Evolutionary conservation across 2,888 invertebrate genomes (phyloP).

Genomic region (Leptura quadrifasciata): DNA sequence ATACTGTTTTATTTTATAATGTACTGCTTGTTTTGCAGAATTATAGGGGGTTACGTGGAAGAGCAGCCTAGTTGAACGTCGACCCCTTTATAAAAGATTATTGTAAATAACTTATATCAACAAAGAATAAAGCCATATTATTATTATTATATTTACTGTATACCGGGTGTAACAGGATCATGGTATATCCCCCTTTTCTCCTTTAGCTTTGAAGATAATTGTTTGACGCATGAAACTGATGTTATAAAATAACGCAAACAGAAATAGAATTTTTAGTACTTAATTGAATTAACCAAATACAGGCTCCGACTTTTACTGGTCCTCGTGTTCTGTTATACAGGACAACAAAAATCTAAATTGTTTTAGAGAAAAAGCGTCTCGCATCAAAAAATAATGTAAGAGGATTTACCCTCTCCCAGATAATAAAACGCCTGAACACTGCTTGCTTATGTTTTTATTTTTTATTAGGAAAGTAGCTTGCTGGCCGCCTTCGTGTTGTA

Average conservation of each 20-base stretch:
- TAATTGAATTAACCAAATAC: not conserved
- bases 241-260: not conserved
- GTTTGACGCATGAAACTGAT: too few species aligned
- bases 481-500: conserved; percentile 13
- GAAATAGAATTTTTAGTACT: not conserved
- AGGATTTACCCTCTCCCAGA: not conserved
- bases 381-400: not conserved
- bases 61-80: too few species aligned
- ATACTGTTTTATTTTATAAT: too few species aligned
- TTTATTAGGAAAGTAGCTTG: conserved; percentile 17
- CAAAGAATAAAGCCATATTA: too few species aligned
- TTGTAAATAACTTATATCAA: too few species aligned
- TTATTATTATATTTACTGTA: too few species aligned
- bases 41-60: too few species aligned
- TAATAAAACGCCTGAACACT: not conserved
- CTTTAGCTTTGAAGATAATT: too few species aligned
- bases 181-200: too few species aligned
- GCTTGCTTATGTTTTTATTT: not conserved
- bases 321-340: not conserved
- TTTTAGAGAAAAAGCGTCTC: not conserved
- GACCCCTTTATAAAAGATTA: too few species aligned
- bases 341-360: not conserved
- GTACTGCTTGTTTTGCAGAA: too few species aligned
- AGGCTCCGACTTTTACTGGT: not conserved
- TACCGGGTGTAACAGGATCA: too few species aligned